Evolutionary conservation across 2,888 invertebrate species (phyloP).

Genomic region (Pasiphila rectangulata): DNA sequence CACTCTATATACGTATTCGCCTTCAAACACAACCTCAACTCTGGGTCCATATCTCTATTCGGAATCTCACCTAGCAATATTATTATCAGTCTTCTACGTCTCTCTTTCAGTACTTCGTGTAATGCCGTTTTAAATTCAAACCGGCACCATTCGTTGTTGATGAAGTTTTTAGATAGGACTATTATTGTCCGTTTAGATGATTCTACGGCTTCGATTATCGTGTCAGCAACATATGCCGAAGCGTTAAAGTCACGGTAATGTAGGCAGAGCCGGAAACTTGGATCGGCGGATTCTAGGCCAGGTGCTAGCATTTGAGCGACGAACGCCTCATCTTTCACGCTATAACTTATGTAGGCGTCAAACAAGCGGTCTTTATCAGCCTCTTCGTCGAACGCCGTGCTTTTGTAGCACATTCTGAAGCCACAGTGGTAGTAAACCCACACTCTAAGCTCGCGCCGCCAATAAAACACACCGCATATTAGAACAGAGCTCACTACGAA

Average conservation of each 20-base stretch:
- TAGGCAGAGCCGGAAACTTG: slow-evolving; percentile 92
- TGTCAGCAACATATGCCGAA: slow-evolving; percentile 93
- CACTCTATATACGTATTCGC: slow-evolving; percentile 95
- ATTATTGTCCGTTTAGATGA: slow-evolving; percentile 94
- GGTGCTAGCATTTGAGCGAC: slow-evolving; percentile 93
- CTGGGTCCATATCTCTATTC: slow-evolving; percentile 93
- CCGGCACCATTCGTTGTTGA: slow-evolving; percentile 96
- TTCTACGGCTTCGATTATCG: slow-evolving; percentile 95
- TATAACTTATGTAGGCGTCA: slow-evolving; percentile 97
- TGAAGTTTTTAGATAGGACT: slow-evolving; percentile 94
- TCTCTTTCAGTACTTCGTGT: slow-evolving; percentile 93
- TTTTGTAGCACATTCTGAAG: slow-evolving; percentile 91
- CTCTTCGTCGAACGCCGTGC: slow-evolving; percentile 89
- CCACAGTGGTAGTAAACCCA: slow-evolving; percentile 94
- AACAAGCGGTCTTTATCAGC: slow-evolving; percentile 92
- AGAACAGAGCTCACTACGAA: slow-evolving; percentile 88
- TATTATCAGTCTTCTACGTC: slow-evolving; percentile 92
- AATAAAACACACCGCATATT: slow-evolving; percentile 89
- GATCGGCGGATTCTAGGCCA: slow-evolving; percentile 90
- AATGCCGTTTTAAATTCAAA: slow-evolving; percentile 97
- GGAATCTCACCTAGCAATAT: slow-evolving; percentile 94
- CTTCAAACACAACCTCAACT: slow-evolving; percentile 93
- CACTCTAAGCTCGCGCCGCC: slow-evolving; percentile 89
- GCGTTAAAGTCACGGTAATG: slow-evolving; percentile 96
- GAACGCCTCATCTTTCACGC: slow-evolving; percentile 94